Base-by-base conservation (phyloP, 2,113 vertebrate genomes). In the Phainopepla nitens region DNA sequence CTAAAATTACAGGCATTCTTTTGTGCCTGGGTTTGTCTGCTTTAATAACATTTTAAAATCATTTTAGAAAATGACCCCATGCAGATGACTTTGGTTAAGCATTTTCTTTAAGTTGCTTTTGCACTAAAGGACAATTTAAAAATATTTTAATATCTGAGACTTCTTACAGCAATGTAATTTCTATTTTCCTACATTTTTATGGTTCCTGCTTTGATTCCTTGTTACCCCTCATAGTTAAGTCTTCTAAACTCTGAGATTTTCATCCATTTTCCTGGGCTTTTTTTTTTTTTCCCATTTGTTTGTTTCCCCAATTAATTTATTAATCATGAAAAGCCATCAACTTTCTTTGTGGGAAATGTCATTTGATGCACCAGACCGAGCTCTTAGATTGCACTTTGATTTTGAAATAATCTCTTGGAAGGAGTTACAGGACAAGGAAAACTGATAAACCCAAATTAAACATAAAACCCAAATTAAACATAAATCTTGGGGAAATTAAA, bases 1-100 rank as follows among this genome's bases (percentile, higher is more conserved):
- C 75, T 86, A 24, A 82, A 91, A 93, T 87, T 70, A 31, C 78
- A 80, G 82, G 27, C 17, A 16, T 69, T 79, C 35, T 53, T 85
- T 72, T 61, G 75, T 56, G 53, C 72, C 73, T 0, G 39, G 15
- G 73, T 87, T 94, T 50, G 8, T 39, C 41, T 90, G 9, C 29
- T 79, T 82, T 88, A 79, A 65, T 45, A 61, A 44, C 12, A 6
- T 65, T 82, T 68, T 45, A 2, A 57, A 11, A 23, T 8, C 71
- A 4, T 36, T 77, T 50, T 5, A 3, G n/a, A 25, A 69, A 79
- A 86, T 29, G 51, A 47, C 75, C 62, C 39, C 41, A 39, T 24
- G 24, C 24, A 79, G 82, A 33, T 27, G 68, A 27, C 80, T 54
- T 56, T 41, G 15, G 27, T 77, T 86, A 31, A 82, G 18, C 12